phyloP scores from a whole-genome alignment of 2,113 vertebrate species.

The Axis porcinus region DNA sequence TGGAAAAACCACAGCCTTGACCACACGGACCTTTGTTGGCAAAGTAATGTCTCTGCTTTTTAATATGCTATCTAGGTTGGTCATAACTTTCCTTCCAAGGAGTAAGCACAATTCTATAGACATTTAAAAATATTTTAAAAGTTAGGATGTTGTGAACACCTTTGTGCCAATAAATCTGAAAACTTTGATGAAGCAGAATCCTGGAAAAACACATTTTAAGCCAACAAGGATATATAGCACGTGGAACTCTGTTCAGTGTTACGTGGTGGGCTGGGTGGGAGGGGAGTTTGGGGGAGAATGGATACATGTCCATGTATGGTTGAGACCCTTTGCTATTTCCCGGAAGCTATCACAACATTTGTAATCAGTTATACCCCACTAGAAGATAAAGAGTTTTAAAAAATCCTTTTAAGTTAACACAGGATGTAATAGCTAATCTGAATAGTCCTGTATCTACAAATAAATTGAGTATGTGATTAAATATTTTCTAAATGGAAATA shows the following conservation, averaged over 20 bases:
- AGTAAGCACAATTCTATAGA: not conserved
- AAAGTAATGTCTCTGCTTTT: too few relatives aligned
- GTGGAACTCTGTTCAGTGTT: not conserved
- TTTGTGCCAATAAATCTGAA: not conserved
- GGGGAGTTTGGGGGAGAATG: not conserved
- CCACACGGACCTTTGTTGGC: too few relatives aligned
- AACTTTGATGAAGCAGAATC: not conserved
- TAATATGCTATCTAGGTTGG: too few relatives aligned
- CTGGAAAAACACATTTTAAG: not conserved
- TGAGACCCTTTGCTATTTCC: not conserved
- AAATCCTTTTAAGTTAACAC: not conserved
- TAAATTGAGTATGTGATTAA: not conserved
- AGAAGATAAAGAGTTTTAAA: not conserved
- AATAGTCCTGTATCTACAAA: not conserved
- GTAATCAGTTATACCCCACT: not conserved
- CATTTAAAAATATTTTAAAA: not conserved
- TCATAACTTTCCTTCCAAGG: too few relatives aligned
- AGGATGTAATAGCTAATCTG: not conserved
- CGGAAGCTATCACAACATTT: not conserved
- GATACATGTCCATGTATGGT: not conserved
- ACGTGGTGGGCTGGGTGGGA: not conserved
- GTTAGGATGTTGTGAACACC: not conserved
- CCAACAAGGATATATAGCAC: not conserved
- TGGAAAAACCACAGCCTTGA: too few relatives aligned
- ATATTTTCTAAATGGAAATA: not conserved